These are phyloP conservation scores for Euplexia lucipara DNA, from an alignment of 2,888 invertebrate species.

Conservation along the genomic window DNA sequence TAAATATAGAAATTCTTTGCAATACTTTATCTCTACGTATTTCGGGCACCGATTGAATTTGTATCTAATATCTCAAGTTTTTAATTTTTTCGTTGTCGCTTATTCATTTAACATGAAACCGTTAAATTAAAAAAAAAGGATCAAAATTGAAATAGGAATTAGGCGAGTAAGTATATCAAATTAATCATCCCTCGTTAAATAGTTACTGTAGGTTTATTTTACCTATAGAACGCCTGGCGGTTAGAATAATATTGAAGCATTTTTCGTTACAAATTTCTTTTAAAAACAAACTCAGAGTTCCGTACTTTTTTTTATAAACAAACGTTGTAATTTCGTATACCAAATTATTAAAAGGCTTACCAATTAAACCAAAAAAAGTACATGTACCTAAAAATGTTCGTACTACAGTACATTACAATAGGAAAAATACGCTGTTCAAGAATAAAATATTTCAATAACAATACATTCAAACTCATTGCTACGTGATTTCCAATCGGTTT, in stretches of 20 bases:
- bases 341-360: constrained; percentile 6
- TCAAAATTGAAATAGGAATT: constrained; percentile 2
- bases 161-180: too few species aligned
- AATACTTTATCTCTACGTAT: constrained; percentile 36
- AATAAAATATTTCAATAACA: constrained; percentile 20
- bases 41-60: constrained; percentile 4
- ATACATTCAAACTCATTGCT: constrained; percentile 29
- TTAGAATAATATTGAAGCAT: not conserved
- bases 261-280: not conserved
- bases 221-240: not conserved
- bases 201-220: not conserved
- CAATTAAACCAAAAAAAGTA: not conserved
- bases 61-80: not conserved
- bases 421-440: not conserved
- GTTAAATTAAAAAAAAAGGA: not conserved
- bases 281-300: not conserved
- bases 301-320: not conserved
- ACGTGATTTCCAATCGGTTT: constrained; percentile 65
- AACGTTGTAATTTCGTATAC: not conserved
- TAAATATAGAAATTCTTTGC: constrained; percentile 41
- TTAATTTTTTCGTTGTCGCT: too few species aligned
- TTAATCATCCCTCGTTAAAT: not conserved
- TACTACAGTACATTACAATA: not conserved
- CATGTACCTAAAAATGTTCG: too few species aligned
- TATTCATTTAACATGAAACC: not conserved